Conservation (phyloP, 1,140 invertebrate species). For the Trichonephila clavata region DNA sequence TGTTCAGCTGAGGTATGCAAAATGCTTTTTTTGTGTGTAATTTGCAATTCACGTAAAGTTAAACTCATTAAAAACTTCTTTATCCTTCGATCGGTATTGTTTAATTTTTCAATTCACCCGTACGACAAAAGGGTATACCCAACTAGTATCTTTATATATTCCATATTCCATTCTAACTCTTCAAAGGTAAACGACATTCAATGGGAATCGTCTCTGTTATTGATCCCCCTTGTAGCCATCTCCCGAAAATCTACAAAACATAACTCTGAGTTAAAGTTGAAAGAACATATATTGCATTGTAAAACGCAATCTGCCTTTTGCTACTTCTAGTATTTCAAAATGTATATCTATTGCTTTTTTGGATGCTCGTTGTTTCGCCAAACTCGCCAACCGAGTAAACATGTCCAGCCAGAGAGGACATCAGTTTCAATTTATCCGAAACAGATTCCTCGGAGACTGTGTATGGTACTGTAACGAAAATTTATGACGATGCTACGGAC, state of each 20-base stretch:
- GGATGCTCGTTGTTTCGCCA: slow-evolving; percentile 4
- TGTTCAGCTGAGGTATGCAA: too few species aligned
- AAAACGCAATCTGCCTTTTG: background rate
- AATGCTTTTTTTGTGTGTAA: too few species aligned
- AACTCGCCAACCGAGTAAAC: slow-evolving; percentile 35
- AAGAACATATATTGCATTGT: background rate
- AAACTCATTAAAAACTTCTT: too few species aligned
- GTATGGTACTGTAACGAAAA: slow-evolving; percentile 49
- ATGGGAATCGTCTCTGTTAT: too few species aligned
- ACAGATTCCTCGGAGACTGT: slow-evolving; percentile 32
- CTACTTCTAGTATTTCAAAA: background rate
- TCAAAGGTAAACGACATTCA: too few species aligned
- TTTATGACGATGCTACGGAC: slow-evolving; percentile 39
- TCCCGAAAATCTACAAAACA: background rate
- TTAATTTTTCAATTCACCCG: too few species aligned
- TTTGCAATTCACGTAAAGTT: too few species aligned
- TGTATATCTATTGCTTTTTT: slow-evolving; percentile 16
- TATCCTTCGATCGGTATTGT: too few species aligned
- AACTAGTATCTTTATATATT: too few species aligned
- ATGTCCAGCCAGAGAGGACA: slow-evolving; percentile 46
- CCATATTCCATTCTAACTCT: too few species aligned
- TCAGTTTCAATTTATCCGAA: slow-evolving; percentile 67
- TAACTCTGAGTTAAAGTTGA: background rate
- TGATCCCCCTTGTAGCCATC: background rate
- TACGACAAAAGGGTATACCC: too few species aligned